Base-by-base conservation (phyloP, 2,113 vertebrate genomes). In the Dryoscopus gambensis region DNA sequence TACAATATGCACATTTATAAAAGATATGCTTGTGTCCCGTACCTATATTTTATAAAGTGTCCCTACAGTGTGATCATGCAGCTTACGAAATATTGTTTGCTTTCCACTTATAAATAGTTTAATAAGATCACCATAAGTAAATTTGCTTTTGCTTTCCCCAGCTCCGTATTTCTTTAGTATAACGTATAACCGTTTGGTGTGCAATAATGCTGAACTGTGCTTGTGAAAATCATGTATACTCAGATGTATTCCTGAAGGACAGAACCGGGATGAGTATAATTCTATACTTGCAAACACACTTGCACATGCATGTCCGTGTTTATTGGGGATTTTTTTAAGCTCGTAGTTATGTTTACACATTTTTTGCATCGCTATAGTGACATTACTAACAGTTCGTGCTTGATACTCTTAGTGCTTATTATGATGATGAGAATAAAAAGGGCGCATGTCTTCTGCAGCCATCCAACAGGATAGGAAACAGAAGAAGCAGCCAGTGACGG, bases 181-280 rank as follows among this genome's bases (percentile, higher is more conserved):
- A 40, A 21, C 0, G 0, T 47, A 1, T 19, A 60, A 65, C 14
- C 47, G 2, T 23, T 39, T 20, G 44, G 11, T 21, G 28, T 31
- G 46, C 39, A 46, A 6, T 31, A 63, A 63, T 4, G 18, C 30
- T 64, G 35, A 75, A 7, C 30, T 18, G 22, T 23, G 44, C 28
- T 77, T 52, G 24, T 39, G 55, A 40, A 76, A 77, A 37, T 11
- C 30, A 1, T 2, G 10, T 18, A 5, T 15, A 19, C 19, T 64
- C n/a, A 46, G 53, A 21, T 12, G 13, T 55, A 21, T 10, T 49
- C 21, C 47, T 33, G 59, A 80, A 83, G 46, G 22, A 15, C 42
- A 33, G 30, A 68, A 23, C 28, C 13, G 23, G 22, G 25, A 52
- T 7, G 15, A 27, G 2, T 10, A 14, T 21, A 49, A n/a, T 37